Evolutionary conservation across 1,140 invertebrate genomes (phyloP), one percentile per base, ranked within the genome.

Genomic region (Trichogramma pretiosum): DNA sequence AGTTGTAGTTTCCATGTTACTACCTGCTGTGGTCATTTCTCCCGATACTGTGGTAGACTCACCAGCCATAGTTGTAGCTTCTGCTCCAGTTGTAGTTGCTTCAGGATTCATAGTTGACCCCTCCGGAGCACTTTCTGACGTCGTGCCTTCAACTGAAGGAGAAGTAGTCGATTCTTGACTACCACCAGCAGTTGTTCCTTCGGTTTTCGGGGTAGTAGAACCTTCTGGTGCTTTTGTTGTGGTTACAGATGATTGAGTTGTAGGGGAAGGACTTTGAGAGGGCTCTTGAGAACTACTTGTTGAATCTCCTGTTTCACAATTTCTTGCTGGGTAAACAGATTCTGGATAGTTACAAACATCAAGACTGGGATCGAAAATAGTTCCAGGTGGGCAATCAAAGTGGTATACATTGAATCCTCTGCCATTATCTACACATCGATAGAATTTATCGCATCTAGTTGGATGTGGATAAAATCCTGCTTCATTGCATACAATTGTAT

Each of bases 361-460:
- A 13, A 75, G 65, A 19, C 67, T 70, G 2, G 74, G 68, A 56
- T 78, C 77, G 40, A 72, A 78, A 42, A 77, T 77, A 9, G 76
- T 79, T 43, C 76, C 75, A n/a, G 64, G 56, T 8, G 65, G 56
- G 50, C 76, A 78, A 24, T 75, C 65, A 48, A 77, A 78, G 32
- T 73, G 56, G 48, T 72, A 76, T 5, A 78, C 64, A 28, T 74
- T 77, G 53, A 77, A 80, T 21, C 77, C 74, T 47, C 82, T 76
- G 21, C 77, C 79, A 53, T 79, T 75, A 47, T 78, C 67, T 1
- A 87, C 84, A 59, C 84, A 86, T 42, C 82, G 74, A 55, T 84
- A 85, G 56, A 84, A 85, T 56, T 82, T 82, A 37, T 73, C 74
- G 59, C 85, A 88, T 32, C 79, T 67, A n/a, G 69, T 65, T 21